These are phyloP conservation scores for Bombus vancouverensis DNA, from an alignment of 1,140 invertebrate genomes.

Conservation along the genomic window DNA sequence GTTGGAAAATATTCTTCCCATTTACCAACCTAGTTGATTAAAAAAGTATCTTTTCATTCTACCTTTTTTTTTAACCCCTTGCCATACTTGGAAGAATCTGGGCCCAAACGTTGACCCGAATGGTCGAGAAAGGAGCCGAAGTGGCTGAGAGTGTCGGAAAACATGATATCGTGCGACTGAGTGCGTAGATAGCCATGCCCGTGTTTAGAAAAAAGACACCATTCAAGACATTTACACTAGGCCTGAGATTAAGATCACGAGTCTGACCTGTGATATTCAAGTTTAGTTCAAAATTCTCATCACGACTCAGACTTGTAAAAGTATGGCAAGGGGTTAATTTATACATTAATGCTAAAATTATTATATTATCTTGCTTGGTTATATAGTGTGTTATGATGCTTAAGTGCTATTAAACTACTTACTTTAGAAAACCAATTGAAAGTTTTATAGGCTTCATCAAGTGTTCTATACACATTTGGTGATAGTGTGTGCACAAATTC, in stretches of 20 bases:
- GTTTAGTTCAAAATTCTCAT: too few species aligned
- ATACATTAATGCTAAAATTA: slow-evolving; percentile 1
- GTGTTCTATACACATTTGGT: slow-evolving; percentile 97
- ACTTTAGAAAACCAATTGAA: slow-evolving; percentile 95
- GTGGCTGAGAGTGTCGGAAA: too few species aligned
- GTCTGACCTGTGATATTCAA: too few species aligned
- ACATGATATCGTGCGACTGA: too few species aligned
- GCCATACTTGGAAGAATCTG: too few species aligned
- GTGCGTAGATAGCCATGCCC: too few species aligned
- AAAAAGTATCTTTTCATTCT: slow-evolving; percentile 12
- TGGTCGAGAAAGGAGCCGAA: too few species aligned
- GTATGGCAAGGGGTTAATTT: background rate
- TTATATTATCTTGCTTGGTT: slow-evolving; percentile 2
- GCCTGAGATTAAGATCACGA: too few species aligned
- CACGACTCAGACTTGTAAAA: too few species aligned
- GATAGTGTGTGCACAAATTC: slow-evolving; percentile 96
- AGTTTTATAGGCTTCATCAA: slow-evolving; percentile 92
- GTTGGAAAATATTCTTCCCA: slow-evolving; percentile 95
- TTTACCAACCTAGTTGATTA: slow-evolving; percentile 87
- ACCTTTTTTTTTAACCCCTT: background rate
- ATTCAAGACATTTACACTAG: too few species aligned
- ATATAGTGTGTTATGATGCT: background rate
- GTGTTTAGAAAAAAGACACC: too few species aligned
- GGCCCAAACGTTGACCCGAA: too few species aligned
- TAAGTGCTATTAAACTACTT: slow-evolving; percentile 47